Percentiles rank a stretch among this genome's conserved stretches.
phyloP scores from a whole-genome alignment of 2,888 invertebrate species.

The Drosophila phalerata region DNA sequence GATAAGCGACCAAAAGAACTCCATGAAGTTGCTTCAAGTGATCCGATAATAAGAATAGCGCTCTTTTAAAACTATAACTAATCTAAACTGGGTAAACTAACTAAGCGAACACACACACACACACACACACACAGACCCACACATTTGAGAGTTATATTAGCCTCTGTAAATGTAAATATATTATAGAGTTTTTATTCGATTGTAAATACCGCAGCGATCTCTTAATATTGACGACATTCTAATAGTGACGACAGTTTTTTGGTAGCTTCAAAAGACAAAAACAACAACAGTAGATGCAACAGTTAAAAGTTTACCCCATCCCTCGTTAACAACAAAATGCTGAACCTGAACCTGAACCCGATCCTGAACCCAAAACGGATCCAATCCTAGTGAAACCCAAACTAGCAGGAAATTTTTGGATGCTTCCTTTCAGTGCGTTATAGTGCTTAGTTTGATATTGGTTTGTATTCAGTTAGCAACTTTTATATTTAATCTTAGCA shows the following conservation, averaged over 20 bases:
- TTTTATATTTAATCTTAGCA: constrained; percentile 47
- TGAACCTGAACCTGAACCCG: not conserved
- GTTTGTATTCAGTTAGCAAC: constrained; percentile 37
- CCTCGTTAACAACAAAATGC: not conserved
- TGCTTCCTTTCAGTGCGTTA: constrained; percentile 68
- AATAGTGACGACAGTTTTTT: constrained; percentile 43
- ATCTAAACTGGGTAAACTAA: constrained; percentile 51
- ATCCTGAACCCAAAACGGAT: constrained; percentile 30
- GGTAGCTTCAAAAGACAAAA: constrained; percentile 46
- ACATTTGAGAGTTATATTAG: constrained; percentile 48
- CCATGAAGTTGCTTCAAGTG: constrained; percentile 76
- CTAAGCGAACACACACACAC: constrained; percentile 23
- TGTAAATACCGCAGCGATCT: constrained; percentile 66
- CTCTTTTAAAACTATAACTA: constrained; percentile 57
- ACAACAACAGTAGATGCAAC: constrained; percentile 36
- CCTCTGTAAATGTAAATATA: constrained; percentile 66
- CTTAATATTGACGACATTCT: constrained; percentile 27
- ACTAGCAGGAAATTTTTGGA: constrained; percentile 52
- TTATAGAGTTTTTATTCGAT: constrained; percentile 61
- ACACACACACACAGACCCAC: constrained; percentile 15
- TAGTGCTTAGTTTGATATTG: constrained; percentile 46
- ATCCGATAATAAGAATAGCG: constrained; percentile 78
- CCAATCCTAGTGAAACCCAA: constrained; percentile 39
- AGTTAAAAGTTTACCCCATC: constrained; percentile 33
- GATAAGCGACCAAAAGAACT: constrained; percentile 63